Evolutionary conservation across 2,113 vertebrate species (phyloP).

Genomic region (Mungos mungo): DNA sequence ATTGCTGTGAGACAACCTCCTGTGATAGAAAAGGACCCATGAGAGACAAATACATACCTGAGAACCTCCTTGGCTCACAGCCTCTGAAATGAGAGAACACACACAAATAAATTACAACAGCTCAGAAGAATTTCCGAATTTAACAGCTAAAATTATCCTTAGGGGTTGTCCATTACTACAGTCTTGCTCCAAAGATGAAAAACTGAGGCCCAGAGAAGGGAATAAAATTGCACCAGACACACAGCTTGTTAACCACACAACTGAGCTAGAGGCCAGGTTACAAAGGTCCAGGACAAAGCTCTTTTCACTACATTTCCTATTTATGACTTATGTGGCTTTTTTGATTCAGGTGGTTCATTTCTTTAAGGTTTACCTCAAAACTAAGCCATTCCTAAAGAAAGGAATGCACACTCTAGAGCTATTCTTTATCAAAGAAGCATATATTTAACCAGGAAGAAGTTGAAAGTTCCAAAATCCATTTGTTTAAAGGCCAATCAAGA

Average conservation of each 20-base stretch:
- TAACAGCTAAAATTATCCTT: neutral
- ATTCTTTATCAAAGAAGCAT: neutral
- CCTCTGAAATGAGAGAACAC: slow-evolving; percentile 46
- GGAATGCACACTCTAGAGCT: neutral
- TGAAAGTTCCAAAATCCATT: neutral
- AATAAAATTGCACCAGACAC: neutral
- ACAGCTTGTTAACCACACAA: neutral
- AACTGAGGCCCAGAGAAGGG: neutral
- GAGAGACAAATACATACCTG: neutral
- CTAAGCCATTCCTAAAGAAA: neutral
- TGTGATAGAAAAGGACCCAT: neutral
- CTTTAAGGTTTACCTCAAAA: neutral
- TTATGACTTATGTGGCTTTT: neutral
- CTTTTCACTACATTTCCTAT: neutral
- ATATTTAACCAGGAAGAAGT: neutral
- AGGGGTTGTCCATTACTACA: neutral
- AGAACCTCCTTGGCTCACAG: slow-evolving; percentile 51
- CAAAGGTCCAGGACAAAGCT: neutral
- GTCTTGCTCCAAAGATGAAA: neutral
- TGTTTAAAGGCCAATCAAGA: neutral
- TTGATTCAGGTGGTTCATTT: neutral
- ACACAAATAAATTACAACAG: neutral
- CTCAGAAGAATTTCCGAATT: neutral
- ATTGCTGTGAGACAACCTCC: neutral
- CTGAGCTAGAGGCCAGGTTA: neutral